phyloP scores from a whole-genome alignment of 2,797 vertebrate genomes.

The Galaxias olidus region DNA sequence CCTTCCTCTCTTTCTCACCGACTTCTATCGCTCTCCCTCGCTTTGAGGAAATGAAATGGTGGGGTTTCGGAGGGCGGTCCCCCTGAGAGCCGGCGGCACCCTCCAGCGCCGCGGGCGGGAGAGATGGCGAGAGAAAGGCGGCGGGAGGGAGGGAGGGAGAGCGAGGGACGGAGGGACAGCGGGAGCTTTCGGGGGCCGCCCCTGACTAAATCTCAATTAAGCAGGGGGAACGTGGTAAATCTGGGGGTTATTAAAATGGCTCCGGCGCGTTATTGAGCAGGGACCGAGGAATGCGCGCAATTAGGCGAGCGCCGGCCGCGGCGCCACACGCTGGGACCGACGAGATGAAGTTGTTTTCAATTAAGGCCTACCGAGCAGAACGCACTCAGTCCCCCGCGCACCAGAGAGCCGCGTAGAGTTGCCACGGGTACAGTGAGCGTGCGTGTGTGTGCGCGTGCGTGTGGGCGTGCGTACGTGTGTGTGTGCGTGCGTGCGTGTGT shows the following conservation, averaged over 20 bases:
- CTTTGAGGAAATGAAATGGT: not conserved
- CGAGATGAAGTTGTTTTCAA: constrained; percentile 59
- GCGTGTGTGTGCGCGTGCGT: not conserved
- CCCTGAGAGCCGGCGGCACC: too few relatives aligned
- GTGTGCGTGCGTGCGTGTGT: not conserved
- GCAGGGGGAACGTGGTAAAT: constrained; percentile 37
- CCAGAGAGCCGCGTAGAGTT: constrained; percentile 34
- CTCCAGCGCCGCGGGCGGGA: too few relatives aligned
- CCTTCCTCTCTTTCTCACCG: not conserved
- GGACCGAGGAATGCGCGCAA: constrained; percentile 44
- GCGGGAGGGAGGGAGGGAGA: too few relatives aligned
- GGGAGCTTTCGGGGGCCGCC: too few relatives aligned
- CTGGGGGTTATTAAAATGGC: constrained; percentile 56
- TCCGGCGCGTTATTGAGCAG: constrained; percentile 30
- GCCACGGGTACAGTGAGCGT: constrained; percentile 4
- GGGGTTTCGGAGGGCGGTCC: too few relatives aligned
- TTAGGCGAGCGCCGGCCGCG: constrained; percentile 32
- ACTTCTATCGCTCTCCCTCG: constrained; percentile 9
- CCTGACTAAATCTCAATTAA: constrained; percentile 42
- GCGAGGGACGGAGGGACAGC: too few relatives aligned
- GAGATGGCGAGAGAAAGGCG: too few relatives aligned
- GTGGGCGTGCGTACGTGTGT: not conserved
- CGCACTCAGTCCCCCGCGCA: constrained; percentile 30
- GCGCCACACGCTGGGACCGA: constrained; percentile 23
- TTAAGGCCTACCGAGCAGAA: constrained; percentile 50